Base-by-base conservation (phyloP, 2,797 vertebrate species). In the Sparidentex hasta region DNA sequence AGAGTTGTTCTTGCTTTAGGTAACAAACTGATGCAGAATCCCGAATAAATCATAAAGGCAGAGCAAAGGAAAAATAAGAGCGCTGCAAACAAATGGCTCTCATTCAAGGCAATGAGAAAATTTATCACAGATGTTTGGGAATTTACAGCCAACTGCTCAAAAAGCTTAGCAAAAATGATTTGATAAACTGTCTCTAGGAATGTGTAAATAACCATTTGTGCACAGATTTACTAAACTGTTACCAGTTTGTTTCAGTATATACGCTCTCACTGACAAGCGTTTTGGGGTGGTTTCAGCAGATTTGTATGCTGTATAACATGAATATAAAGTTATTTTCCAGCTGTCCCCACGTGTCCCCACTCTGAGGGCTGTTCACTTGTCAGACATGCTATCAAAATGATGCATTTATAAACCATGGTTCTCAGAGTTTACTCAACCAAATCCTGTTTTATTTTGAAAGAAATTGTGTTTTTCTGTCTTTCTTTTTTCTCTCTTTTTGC, bases 371-470 rank as follows among this genome's bases (percentile, higher is more conserved):
- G 85, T 88, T 74, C 56, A 33, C 66, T 88, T 78, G 81, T 86
- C 72, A 86, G 80, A 89, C 73, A 83, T 54, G 33, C 73, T 86
- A 75, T 87, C 63, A 83, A 91, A 87, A 71, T 73, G 57, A 83
- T 62, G 47, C 65, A 88, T 85, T 83, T 72, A 87, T 87, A 89
- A 90, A 90, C 67, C 71, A 89, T 80, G 70, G 76, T 80, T 76
- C 75, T 70, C 33, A 64, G 29, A 44, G 25, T 83, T 78, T 77
- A 81, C 64, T 84, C 69, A 80, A 63, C 75, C 79, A 78, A 76
- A 66, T 38, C 63, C 23, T 44, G 38, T 67, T 79, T 81, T 77
- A 74, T 87, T 81, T 78, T 54, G 48, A 78, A 17, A 74, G 14
- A 72, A 74, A 68, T 50, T 68, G 65, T 71, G 14, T 72, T 85